phyloP scores from a whole-genome alignment of 2,797 vertebrate genomes.

The Enteromius radiatus region DNA sequence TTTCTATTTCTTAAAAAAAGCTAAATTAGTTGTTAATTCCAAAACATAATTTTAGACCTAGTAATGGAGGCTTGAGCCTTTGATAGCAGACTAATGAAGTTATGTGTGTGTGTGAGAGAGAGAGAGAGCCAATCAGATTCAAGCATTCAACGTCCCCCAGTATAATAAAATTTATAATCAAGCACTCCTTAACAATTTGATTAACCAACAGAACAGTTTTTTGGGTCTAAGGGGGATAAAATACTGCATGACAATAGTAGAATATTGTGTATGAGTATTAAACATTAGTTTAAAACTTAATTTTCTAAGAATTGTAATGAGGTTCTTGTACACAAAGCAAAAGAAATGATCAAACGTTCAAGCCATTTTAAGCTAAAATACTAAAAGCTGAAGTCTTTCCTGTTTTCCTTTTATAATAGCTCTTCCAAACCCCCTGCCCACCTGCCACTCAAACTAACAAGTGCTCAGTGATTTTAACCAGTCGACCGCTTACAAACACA shows the following conservation, averaged over 20 bases:
- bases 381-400: background rate
- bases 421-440: conserved; percentile 5
- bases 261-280: background rate
- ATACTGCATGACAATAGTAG: background rate
- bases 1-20: background rate
- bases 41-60: too few relatives aligned
- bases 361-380: background rate
- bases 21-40: too few relatives aligned
- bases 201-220: background rate
- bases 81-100: too few relatives aligned
- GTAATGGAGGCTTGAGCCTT: too few relatives aligned
- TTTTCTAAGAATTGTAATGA: background rate
- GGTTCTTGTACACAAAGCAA: background rate
- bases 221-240: background rate
- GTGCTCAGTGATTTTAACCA: conserved; percentile 16
- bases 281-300: background rate
- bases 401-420: background rate
- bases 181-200: background rate
- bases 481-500: conserved; percentile 29
- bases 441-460: conserved; percentile 49
- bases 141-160: too few relatives aligned
- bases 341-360: background rate
- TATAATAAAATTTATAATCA: background rate
- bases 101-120: too few relatives aligned
- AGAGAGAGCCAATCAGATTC: too few relatives aligned